phyloP scores from a whole-genome alignment of 1,140 invertebrate species.

The Aphelinus atriplicis region DNA sequence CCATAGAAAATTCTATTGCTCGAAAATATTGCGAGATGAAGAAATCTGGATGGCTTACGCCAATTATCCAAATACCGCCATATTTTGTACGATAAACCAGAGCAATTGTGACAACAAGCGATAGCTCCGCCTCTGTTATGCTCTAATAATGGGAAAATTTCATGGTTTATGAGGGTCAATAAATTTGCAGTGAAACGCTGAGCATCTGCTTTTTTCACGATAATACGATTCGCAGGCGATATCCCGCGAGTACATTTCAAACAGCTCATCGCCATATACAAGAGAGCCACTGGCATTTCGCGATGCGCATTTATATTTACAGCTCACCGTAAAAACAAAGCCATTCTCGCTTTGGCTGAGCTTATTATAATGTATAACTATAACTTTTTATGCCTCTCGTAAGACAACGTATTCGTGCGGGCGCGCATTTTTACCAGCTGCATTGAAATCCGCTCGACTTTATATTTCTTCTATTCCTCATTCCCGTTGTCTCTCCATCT shows the following conservation, averaged over 20 bases:
- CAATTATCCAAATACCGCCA: neutral
- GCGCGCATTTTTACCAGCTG: conserved; percentile 21
- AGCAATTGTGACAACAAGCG: conserved; percentile 12
- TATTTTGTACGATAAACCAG: conserved; percentile 7
- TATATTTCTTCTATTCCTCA: too few relatives aligned
- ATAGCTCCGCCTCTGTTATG: conserved; percentile 24
- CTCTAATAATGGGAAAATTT: conserved; percentile 50
- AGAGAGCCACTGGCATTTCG: neutral
- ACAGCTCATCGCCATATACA: neutral
- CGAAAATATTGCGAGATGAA: too few relatives aligned
- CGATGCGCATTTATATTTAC: conserved; percentile 50
- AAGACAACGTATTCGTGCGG: conserved; percentile 44
- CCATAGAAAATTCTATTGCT: too few relatives aligned
- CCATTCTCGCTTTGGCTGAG: conserved; percentile 47
- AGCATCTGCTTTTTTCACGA: conserved; percentile 26
- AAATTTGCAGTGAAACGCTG: conserved; percentile 41
- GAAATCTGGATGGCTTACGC: too few relatives aligned
- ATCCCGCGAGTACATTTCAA: conserved; percentile 7
- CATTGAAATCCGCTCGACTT: conserved; percentile 43
- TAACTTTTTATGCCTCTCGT: conserved; percentile 59
- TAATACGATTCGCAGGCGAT: conserved; percentile 8
- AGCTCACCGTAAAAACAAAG: conserved; percentile 47
- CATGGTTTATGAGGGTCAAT: conserved; percentile 49
- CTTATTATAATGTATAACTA: conserved; percentile 62
- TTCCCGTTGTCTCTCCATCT: too few relatives aligned